A percentile compares a stretch with the other conserved stretches of the same genome.
Evolutionary conservation across 2,888 invertebrate species (phyloP).

Genomic region (Ochropleura plecta): DNA sequence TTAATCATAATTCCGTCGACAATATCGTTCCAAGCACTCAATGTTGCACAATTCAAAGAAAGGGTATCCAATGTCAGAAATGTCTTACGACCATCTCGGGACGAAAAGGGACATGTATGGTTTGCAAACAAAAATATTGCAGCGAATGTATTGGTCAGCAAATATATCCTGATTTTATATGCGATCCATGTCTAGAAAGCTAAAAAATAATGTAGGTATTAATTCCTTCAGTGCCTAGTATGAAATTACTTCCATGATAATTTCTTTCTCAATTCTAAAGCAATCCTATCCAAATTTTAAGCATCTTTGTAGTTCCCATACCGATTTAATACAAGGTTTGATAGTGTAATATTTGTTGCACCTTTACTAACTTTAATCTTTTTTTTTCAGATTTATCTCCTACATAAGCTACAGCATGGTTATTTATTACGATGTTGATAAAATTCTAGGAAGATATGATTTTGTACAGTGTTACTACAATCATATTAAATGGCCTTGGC

Average conservation of each 20-base stretch:
- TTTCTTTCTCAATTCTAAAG: conserved; percentile 24
- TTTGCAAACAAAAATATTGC: conserved; percentile 35
- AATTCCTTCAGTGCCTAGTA: conserved; percentile 22
- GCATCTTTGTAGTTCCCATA: neutral
- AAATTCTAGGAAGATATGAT: conserved; percentile 41
- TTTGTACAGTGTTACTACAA: conserved; percentile 36
- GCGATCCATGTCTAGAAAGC: conserved; percentile 38
- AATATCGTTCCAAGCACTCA: conserved; percentile 10
- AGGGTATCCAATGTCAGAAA: conserved; percentile 26
- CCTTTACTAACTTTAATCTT: conserved; percentile 3
- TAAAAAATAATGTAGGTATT: conserved; percentile 30
- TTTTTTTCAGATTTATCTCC: conserved; percentile 32
- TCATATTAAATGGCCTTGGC: conserved; percentile 43
- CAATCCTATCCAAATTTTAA: neutral
- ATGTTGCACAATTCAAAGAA: conserved; percentile 14
- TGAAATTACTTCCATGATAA: conserved; percentile 11
- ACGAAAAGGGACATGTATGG: conserved; percentile 36
- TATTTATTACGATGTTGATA: conserved; percentile 43
- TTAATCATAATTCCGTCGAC: conserved; percentile 15
- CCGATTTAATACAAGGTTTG: conserved; percentile 12
- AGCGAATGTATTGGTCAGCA: conserved; percentile 38
- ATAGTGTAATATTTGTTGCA: conserved; percentile 19
- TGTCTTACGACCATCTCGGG: conserved; percentile 33
- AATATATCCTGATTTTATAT: conserved; percentile 38
- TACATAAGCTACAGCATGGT: conserved; percentile 32